Conservation (phyloP, 2,113 vertebrate genomes). For the Rhadina sibilatrix region DNA sequence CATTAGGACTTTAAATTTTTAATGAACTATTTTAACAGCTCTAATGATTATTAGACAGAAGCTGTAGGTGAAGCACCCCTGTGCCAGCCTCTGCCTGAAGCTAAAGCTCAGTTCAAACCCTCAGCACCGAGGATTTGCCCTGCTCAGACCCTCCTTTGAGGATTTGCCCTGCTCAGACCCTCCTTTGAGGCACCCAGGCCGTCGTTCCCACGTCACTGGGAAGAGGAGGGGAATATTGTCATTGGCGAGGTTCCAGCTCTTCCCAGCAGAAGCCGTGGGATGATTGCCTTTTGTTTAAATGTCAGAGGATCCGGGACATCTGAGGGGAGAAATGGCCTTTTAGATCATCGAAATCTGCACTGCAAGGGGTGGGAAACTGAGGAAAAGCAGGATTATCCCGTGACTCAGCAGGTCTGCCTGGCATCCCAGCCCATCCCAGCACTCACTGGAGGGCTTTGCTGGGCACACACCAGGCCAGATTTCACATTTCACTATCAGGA, state of each 20-base stretch:
- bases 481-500: neutral
- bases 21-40: neutral
- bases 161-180: neutral
- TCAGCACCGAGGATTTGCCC: neutral
- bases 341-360: neutral
- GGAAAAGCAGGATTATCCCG: neutral
- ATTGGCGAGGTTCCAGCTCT: constrained; percentile 4
- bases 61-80: neutral
- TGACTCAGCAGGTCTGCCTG: neutral
- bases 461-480: neutral
- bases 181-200: constrained; percentile 1
- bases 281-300: constrained; percentile 57
- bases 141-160: neutral
- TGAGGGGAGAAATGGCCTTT: neutral
- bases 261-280: constrained; percentile 23
- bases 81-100: neutral
- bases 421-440: neutral
- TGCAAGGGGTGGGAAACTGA: fast-evolving
- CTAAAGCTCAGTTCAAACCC: neutral
- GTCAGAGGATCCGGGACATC: constrained; percentile 44
- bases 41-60: neutral
- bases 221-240: constrained; percentile 50
- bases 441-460: neutral
- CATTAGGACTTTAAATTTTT: neutral
- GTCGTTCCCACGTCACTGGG: neutral